These are phyloP conservation scores for Perca fluviatilis DNA, from an alignment of 2,113 vertebrate species.

Conservation along the genomic window DNA sequence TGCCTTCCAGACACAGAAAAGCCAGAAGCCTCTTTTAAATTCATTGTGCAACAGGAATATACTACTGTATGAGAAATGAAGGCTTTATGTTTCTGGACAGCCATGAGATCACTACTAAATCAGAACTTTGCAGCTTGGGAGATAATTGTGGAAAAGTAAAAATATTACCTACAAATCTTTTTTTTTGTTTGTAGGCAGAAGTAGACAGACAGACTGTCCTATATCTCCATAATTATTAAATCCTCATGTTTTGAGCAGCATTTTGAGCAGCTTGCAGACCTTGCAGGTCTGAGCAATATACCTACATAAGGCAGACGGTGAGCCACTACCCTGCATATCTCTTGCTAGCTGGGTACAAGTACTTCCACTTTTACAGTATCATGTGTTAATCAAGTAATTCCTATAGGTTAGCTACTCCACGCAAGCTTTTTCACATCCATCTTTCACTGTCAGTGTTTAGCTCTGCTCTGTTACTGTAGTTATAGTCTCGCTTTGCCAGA, in stretches of 20 bases:
- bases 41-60: constrained; percentile 2
- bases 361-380: neutral
- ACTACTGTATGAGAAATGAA: neutral
- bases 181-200: neutral
- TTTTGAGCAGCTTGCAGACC: neutral
- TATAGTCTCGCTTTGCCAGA: too few species aligned
- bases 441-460: neutral
- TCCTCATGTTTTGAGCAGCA: neutral
- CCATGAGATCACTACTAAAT: neutral
- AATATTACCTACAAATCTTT: neutral
- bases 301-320: neutral
- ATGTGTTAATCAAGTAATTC: neutral
- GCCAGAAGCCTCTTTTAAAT: constrained; percentile 9
- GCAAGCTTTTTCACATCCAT: neutral
- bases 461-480: neutral
- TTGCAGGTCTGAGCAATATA: neutral
- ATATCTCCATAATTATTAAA: neutral
- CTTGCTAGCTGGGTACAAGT: neutral
- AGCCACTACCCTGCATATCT: neutral
- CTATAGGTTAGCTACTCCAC: neutral
- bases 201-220: neutral
- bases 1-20: constrained; percentile 15
- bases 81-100: neutral
- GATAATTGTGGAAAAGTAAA: neutral
- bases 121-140: neutral